phyloP scores from a whole-genome alignment of 2,113 vertebrate species.

The Perca flavescens region DNA sequence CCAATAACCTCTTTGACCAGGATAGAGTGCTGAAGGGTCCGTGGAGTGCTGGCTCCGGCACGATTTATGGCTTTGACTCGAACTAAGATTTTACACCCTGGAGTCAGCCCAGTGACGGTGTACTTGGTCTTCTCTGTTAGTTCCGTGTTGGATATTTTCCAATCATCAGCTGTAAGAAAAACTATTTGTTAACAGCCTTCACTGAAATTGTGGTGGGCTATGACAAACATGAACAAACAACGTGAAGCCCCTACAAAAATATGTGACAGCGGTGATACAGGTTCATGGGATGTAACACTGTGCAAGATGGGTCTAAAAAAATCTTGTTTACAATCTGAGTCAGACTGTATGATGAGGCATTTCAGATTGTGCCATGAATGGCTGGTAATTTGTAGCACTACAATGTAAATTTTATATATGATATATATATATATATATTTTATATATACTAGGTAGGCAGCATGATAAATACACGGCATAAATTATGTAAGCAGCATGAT shows the following conservation, averaged over 20 bases:
- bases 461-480: background rate
- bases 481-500: too few relatives aligned
- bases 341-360: background rate
- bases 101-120: conserved; percentile 90
- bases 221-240: conserved; percentile 11
- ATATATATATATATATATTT: too few relatives aligned
- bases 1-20: conserved; percentile 96
- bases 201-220: background rate
- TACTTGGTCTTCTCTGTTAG: conserved; percentile 94
- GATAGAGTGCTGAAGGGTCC: conserved; percentile 90
- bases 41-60: conserved; percentile 90
- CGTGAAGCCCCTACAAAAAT: background rate
- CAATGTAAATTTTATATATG: background rate
- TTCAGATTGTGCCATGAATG: background rate
- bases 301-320: background rate
- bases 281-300: background rate
- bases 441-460: background rate
- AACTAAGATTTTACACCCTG: conserved; percentile 90
- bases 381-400: background rate
- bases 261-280: background rate
- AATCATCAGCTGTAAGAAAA: conserved; percentile 87
- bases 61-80: conserved; percentile 94
- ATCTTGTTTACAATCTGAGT: too few relatives aligned
- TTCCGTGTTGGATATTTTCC: conserved; percentile 90
- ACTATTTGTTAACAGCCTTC: background rate